Base-by-base conservation (phyloP, 2,113 vertebrate species). In the Erythrolamprus reginae region DNA sequence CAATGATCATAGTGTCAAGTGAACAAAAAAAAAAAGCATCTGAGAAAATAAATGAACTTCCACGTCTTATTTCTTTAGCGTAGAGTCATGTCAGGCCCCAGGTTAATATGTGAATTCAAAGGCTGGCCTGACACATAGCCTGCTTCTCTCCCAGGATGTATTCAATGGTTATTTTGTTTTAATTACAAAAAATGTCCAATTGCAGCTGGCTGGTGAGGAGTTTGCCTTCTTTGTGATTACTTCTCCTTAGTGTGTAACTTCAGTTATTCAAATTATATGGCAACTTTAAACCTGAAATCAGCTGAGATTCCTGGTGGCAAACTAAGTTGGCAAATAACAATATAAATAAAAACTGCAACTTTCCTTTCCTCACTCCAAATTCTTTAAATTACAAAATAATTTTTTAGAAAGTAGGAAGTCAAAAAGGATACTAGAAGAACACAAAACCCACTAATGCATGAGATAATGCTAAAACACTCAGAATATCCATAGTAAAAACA, bases 1-100 rank as follows among this genome's bases (percentile, higher is more conserved):
- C 50, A 85, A 85, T 33, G 42, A 85, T 84, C 90, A 88, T 50
- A n/a, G n/a, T n/a, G n/a, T n/a, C n/a, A n/a, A n/a, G n/a, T n/a
- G n/a, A n/a, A n/a, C n/a, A n/a, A n/a, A n/a, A n/a, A n/a, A n/a
- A n/a, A n/a, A n/a, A n/a, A n/a, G n/a, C n/a, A n/a, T n/a, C n/a
- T n/a, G n/a, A n/a, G n/a, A n/a, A n/a, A n/a, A n/a, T n/a, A n/a
- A n/a, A n/a, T n/a, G n/a, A n/a, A n/a, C n/a, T n/a, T n/a, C n/a
- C n/a, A n/a, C n/a, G n/a, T n/a, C n/a, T n/a, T n/a, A n/a, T n/a
- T n/a, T n/a, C n/a, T n/a, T n/a, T n/a, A n/a, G n/a, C n/a, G n/a
- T n/a, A n/a, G n/a, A n/a, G n/a, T n/a, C n/a, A n/a, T n/a, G n/a
- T n/a, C n/a, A n/a, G n/a, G n/a, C n/a, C n/a, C n/a, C n/a, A n/a